A percentile compares a stretch with the other conserved stretches of the same genome.
Evolutionary conservation across 2,113 vertebrate species (phyloP).

Genomic region (Romanogobio albipinnatus): DNA sequence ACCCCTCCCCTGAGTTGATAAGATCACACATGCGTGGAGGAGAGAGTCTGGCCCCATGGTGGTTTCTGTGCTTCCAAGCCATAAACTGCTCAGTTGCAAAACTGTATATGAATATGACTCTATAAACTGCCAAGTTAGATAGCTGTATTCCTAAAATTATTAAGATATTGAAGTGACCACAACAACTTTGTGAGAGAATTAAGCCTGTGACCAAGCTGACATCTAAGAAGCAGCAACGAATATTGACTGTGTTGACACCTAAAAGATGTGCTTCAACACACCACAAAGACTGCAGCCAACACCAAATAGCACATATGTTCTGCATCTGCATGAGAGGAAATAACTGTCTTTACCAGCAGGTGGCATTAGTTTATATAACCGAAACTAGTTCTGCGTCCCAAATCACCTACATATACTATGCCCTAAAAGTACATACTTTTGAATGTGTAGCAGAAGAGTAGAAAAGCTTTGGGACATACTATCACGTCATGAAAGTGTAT

Average conservation of each 20-base stretch:
- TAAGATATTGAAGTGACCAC: background rate
- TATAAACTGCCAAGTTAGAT: background rate
- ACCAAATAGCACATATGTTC: no score
- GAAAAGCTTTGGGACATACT: no score
- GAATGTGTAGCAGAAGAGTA: no score
- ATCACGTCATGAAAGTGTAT: no score
- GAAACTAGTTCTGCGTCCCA: background rate
- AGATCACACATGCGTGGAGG: slow-evolving; percentile 56
- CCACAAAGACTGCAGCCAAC: background rate
- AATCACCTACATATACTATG: no score
- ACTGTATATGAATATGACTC: slow-evolving; percentile 35
- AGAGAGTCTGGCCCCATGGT: slow-evolving; percentile 34
- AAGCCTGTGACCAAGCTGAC: background rate
- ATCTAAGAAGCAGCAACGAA: background rate
- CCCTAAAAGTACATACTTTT: no score
- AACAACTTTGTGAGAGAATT: background rate
- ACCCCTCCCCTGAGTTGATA: slow-evolving; percentile 57
- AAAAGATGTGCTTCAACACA: background rate
- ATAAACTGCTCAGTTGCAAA: background rate
- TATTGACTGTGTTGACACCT: background rate
- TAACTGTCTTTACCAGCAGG: background rate
- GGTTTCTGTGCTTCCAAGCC: slow-evolving; percentile 9
- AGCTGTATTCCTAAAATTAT: background rate
- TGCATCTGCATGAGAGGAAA: no score
- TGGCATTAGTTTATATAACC: background rate